These are phyloP conservation scores for Brachionus rubens DNA, from an alignment of 1,140 invertebrate genomes.

Conservation along the genomic window DNA sequence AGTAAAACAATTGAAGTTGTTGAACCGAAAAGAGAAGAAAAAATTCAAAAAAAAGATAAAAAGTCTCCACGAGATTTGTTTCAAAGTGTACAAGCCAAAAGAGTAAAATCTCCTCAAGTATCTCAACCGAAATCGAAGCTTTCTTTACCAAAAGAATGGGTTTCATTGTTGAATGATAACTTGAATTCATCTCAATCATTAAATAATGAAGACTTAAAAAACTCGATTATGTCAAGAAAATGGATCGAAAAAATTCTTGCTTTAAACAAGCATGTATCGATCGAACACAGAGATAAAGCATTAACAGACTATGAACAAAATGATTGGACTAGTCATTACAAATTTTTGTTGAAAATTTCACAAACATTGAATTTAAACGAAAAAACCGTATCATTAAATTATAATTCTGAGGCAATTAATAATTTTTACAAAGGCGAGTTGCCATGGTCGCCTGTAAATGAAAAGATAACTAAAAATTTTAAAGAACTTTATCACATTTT, in stretches of 20 bases:
- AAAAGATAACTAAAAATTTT: conserved; percentile 58
- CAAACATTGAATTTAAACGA: not conserved
- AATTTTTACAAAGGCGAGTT: conserved; percentile 59
- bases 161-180: conserved; percentile 1
- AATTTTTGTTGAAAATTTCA: conserved; percentile 32
- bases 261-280: not conserved
- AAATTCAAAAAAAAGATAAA: not conserved
- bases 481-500: conserved; percentile 54
- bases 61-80: not conserved
- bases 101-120: not conserved
- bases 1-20: not conserved
- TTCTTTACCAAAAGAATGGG: not conserved
- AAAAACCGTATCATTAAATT: conserved; percentile 1
- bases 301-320: conserved; percentile 1
- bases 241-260: conserved; percentile 19
- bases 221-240: not conserved
- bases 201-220: conserved; percentile 1
- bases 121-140: not conserved
- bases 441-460: conserved; percentile 58
- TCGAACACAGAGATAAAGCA: not conserved
- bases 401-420: conserved; percentile 54
- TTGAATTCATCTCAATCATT: not conserved
- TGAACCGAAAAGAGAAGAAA: not conserved
- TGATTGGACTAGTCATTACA: conserved; percentile 38
- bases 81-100: not conserved